These are phyloP conservation scores for Formica aserva DNA, from an alignment of 2,888 invertebrate genomes.

Conservation along the genomic window DNA sequence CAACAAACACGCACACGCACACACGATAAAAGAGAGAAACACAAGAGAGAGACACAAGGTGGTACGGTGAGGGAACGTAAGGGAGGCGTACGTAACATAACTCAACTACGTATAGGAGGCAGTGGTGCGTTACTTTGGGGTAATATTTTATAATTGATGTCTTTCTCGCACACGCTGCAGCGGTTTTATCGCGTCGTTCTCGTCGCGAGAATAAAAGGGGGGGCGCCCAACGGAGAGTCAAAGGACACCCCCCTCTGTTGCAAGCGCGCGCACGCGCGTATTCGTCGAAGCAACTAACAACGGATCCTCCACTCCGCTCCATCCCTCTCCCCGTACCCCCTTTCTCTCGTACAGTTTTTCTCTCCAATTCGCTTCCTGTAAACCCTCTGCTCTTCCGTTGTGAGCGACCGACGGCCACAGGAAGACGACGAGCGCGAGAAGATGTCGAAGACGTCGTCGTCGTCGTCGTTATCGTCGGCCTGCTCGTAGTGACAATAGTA, in stretches of 20 bases:
- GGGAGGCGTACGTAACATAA: conserved; percentile 61
- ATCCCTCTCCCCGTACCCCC: conserved; percentile 38
- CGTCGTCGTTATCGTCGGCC: conserved; percentile 26
- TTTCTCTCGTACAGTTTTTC: conserved; percentile 6
- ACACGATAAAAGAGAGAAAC: conserved; percentile 26
- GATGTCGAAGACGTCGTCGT: conserved; percentile 22
- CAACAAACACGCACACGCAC: background rate
- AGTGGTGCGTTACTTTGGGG: conserved; percentile 82
- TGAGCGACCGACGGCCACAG: conserved; percentile 45
- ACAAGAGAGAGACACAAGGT: conserved; percentile 31
- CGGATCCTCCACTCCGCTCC: conserved; percentile 7
- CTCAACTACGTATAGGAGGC: conserved; percentile 79
- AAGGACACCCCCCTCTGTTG: background rate
- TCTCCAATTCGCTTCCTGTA: conserved; percentile 15
- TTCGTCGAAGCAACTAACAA: conserved; percentile 1
- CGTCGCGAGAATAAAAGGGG: conserved; percentile 23
- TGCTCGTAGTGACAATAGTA: conserved; percentile 17
- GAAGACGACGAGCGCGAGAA: conserved; percentile 43
- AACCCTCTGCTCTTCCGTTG: conserved; percentile 1
- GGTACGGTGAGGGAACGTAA: conserved; percentile 60
- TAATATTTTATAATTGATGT: conserved; percentile 73
- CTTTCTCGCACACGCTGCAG: conserved; percentile 63
- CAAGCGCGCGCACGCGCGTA: background rate
- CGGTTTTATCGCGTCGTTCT: conserved; percentile 56
- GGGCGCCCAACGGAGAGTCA: background rate